These are phyloP conservation scores for Cotesia chilonis DNA, from an alignment of 1,140 invertebrate species.

Conservation along the genomic window DNA sequence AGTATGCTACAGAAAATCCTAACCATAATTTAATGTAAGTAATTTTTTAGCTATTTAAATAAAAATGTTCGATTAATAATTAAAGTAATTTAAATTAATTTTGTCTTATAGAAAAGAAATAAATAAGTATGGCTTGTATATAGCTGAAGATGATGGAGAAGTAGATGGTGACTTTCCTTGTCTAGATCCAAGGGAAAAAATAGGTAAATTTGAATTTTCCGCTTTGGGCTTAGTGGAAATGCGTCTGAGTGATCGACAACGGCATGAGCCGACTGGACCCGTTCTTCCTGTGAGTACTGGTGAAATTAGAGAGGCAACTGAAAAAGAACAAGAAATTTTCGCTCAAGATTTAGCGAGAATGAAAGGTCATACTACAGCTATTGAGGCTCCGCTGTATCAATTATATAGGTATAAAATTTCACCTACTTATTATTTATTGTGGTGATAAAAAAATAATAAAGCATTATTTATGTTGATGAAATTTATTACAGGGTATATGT, in stretches of 20 bases:
- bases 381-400: conserved; percentile 86
- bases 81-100: conserved; percentile 18
- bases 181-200: conserved; percentile 85
- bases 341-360: conserved; percentile 69
- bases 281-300: conserved; percentile 46
- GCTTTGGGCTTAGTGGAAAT: conserved; percentile 87
- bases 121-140: conserved; percentile 83
- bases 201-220: conserved; percentile 92
- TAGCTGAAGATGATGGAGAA: conserved; percentile 97
- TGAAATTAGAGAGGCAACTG: conserved; percentile 57
- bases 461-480: not conserved
- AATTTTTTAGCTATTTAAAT: conserved; percentile 14
- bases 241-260: conserved; percentile 62
- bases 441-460: not conserved
- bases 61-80: not conserved
- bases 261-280: conserved; percentile 48
- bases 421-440: not conserved
- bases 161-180: conserved; percentile 93
- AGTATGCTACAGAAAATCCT: conserved; percentile 68
- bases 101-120: conserved; percentile 64
- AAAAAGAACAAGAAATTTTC: conserved; percentile 55
- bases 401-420: conserved; percentile 69
- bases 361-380: conserved; percentile 75
- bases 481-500: conserved; percentile 71
- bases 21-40: conserved; percentile 63